Evolutionary conservation across 2,888 invertebrate species (phyloP).

Genomic region (Coremacera marginata): DNA sequence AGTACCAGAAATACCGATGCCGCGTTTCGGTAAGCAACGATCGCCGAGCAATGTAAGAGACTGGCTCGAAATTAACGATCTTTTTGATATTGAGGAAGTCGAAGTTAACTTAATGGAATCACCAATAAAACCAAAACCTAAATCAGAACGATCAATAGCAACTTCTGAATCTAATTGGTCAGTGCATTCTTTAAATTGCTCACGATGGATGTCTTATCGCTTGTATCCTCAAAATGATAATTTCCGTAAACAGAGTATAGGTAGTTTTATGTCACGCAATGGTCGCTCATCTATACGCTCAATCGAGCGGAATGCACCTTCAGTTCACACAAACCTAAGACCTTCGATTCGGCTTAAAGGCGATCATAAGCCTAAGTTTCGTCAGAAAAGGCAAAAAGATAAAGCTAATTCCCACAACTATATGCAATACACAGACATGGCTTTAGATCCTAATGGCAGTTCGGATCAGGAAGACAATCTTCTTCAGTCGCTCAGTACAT

Average conservation of each 20-base stretch:
- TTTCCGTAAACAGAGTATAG: background rate
- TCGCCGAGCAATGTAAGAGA: conserved; percentile 68
- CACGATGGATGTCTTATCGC: conserved; percentile 49
- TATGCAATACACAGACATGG: conserved; percentile 64
- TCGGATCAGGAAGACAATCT: conserved; percentile 64
- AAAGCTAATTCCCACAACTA: conserved; percentile 56
- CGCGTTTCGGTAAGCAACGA: conserved; percentile 65
- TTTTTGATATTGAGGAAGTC: conserved; percentile 54
- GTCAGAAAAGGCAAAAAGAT: conserved; percentile 21
- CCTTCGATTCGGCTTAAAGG: background rate
- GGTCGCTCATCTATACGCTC: conserved; percentile 65
- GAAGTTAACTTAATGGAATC: conserved; percentile 17
- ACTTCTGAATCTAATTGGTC: conserved; percentile 48
- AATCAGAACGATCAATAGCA: conserved; percentile 30
- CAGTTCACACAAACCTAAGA: conserved; percentile 53
- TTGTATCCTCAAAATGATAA: conserved; percentile 28
- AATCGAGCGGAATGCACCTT: conserved; percentile 64
- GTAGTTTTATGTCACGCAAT: conserved; percentile 60
- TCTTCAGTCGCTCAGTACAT: conserved; percentile 62
- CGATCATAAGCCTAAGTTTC: background rate
- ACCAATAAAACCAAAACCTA: background rate
- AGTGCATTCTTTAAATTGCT: conserved; percentile 55
- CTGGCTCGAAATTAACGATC: conserved; percentile 67
- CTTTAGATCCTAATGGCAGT: conserved; percentile 58
- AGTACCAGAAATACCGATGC: conserved; percentile 55